Evolutionary conservation across 2,888 invertebrate genomes (phyloP).

Genomic region (Boloria euphrosyne): DNA sequence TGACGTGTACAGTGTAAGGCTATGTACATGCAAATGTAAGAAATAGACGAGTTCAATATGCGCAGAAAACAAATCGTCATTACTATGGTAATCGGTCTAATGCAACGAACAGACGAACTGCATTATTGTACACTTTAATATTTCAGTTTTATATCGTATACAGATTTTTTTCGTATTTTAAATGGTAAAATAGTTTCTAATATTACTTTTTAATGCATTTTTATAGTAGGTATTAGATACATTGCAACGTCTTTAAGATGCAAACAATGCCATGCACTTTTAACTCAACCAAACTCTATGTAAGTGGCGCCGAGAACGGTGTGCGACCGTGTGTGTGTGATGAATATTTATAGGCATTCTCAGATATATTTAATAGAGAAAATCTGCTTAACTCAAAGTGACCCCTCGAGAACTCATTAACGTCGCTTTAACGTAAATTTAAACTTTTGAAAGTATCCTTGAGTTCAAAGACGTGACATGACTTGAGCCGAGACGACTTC

Average conservation of each 20-base stretch:
- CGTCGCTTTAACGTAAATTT: constrained; percentile 69
- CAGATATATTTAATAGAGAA: constrained; percentile 51
- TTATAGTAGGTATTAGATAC: neutral
- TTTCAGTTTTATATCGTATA: neutral
- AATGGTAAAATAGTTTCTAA: neutral
- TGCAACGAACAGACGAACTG: constrained; percentile 14
- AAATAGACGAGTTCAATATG: constrained; percentile 29
- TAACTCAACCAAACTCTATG: constrained; percentile 54
- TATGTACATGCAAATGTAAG: constrained; percentile 46
- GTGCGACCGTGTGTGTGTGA: constrained; percentile 49
- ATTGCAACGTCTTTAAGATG: neutral
- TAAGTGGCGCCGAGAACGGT: constrained; percentile 53
- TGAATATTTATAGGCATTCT: constrained; percentile 69
- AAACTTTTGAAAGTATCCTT: constrained; percentile 72
- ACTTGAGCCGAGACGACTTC: constrained; percentile 49
- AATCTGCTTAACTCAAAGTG: constrained; percentile 50
- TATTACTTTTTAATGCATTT: neutral
- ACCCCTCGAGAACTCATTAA: constrained; percentile 59
- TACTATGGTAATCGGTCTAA: constrained; percentile 28
- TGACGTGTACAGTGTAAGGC: constrained; percentile 59
- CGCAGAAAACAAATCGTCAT: constrained; percentile 25
- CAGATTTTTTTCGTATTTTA: neutral
- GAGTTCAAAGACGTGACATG: constrained; percentile 60
- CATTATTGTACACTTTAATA: constrained; percentile 16
- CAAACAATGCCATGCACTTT: constrained; percentile 43